These are phyloP conservation scores for Nannospalax galili DNA, from an alignment of 2,113 vertebrate genomes.

Conservation along the genomic window DNA sequence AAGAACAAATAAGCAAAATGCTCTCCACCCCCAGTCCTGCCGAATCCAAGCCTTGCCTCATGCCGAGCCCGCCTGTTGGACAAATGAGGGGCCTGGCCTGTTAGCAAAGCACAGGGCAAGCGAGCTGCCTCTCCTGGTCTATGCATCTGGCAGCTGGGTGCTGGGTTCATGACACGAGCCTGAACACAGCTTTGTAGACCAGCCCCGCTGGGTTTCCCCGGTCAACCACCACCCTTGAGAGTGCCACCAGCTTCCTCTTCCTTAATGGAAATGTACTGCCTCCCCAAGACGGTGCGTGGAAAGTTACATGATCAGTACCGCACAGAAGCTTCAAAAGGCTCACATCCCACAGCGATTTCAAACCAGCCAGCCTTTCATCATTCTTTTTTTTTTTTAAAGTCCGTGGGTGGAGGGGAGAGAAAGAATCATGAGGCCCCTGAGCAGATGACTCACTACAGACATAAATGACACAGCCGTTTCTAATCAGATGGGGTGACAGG, in stretches of 20 bases:
- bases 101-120: not conserved
- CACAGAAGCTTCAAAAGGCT: not conserved
- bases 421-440: not conserved
- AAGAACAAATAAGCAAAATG: not conserved
- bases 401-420: constrained; percentile 31
- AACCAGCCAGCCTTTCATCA: constrained; percentile 42
- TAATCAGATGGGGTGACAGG: not conserved
- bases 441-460: constrained; percentile 65
- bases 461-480: constrained; percentile 15
- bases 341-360: not conserved
- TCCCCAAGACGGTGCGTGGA: not conserved
- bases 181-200: not conserved
- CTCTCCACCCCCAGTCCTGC: fast-evolving
- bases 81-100: not conserved
- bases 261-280: constrained; percentile 58
- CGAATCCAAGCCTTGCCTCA: not conserved
- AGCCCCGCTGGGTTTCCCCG: not conserved
- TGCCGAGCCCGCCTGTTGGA: not conserved
- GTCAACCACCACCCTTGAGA: not conserved
- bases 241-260: not conserved
- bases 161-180: fast-evolving
- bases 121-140: not conserved
- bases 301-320: constrained; percentile 23
- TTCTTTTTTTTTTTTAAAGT: not conserved
- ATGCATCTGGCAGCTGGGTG: not conserved